Conservation (phyloP, 2,888 invertebrate species). For the Torymus auratus region DNA sequence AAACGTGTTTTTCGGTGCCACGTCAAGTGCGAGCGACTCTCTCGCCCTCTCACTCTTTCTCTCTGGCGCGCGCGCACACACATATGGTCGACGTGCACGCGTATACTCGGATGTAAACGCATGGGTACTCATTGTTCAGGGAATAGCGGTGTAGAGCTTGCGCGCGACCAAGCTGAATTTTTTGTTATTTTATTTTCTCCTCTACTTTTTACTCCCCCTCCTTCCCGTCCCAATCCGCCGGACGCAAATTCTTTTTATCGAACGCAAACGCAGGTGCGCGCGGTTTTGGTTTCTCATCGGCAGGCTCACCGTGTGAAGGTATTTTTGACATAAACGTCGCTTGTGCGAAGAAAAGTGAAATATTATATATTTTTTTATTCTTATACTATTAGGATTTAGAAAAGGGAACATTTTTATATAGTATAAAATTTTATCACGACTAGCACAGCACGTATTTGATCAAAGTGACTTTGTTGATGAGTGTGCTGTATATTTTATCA, state of each 20-base stretch:
- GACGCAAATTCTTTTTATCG: conserved; percentile 11
- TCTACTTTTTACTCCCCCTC: background rate
- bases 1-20: conserved; percentile 37
- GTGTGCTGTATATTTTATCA: too few species aligned
- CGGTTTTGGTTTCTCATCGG: conserved; percentile 14
- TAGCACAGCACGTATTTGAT: too few species aligned
- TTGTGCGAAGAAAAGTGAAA: conserved; percentile 10
- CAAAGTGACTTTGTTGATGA: too few species aligned
- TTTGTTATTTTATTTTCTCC: conserved; percentile 8
- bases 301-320: background rate
- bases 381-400: too few species aligned
- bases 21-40: conserved; percentile 19
- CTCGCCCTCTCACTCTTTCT: background rate
- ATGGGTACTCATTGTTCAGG: conserved; percentile 23
- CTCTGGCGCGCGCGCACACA: too few species aligned
- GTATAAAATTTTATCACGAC: too few species aligned
- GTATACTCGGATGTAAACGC: too few species aligned
- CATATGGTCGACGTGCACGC: too few species aligned
- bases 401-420: too few species aligned
- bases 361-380: background rate
- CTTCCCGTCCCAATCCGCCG: too few species aligned
- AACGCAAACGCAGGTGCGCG: background rate
- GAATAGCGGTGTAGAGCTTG: too few species aligned
- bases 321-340: too few species aligned
- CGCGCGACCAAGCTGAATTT: background rate